These are phyloP conservation scores for Casuarius casuarius DNA, from an alignment of 2,113 vertebrate genomes.

Conservation along the genomic window DNA sequence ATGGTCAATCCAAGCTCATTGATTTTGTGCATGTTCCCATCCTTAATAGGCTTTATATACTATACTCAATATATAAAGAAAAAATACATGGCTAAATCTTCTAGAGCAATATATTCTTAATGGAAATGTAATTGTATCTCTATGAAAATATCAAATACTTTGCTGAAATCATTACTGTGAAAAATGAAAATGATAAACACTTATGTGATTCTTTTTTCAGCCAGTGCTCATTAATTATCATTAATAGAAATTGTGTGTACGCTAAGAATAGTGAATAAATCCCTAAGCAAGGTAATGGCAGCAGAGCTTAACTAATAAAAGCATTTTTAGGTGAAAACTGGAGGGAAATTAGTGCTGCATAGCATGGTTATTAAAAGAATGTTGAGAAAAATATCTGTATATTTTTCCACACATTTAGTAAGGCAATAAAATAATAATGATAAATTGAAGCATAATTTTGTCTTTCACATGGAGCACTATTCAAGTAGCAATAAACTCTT, in stretches of 20 bases:
- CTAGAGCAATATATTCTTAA: not conserved
- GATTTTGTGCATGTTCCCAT: not conserved
- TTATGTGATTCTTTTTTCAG: not conserved
- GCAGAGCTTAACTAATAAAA: slow-evolving; percentile 8
- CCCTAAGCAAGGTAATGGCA: not conserved
- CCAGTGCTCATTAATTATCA: slow-evolving; percentile 12
- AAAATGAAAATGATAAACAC: slow-evolving; percentile 20
- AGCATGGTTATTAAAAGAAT: not conserved
- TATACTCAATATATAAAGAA: not conserved
- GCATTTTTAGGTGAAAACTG: slow-evolving; percentile 21
- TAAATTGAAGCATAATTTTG: not conserved
- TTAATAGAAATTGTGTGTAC: not conserved
- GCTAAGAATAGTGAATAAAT: not conserved
- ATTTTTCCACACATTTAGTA: not conserved
- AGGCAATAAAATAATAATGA: not conserved
- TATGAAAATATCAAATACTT: not conserved
- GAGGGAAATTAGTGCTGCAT: not conserved
- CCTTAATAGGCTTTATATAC: not conserved
- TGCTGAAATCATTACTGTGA: not conserved
- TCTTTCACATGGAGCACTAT: not conserved
- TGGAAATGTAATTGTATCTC: not conserved
- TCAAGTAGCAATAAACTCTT: not conserved
- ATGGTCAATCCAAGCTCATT: not conserved
- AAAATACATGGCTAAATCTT: not conserved
- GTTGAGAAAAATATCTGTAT: not conserved